phyloP scores from a whole-genome alignment of 1,140 invertebrate genomes.

The Semibalanus balanoides region DNA sequence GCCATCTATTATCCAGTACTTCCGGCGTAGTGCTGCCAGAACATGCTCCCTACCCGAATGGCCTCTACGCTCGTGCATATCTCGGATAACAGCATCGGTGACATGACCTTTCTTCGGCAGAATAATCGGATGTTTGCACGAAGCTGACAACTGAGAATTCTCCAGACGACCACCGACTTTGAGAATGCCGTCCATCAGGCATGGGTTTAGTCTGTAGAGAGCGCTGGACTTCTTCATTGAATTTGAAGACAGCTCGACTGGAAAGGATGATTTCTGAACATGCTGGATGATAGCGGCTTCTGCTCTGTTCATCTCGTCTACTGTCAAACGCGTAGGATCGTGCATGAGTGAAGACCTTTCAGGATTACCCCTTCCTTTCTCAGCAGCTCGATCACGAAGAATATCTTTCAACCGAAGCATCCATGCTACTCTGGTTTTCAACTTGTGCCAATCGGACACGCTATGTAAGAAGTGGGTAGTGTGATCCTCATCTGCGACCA shows the following conservation, averaged over 20 bases:
- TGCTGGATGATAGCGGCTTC: slow-evolving; percentile 3
- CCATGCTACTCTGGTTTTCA: slow-evolving; percentile 7
- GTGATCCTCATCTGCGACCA: neutral
- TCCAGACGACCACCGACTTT: slow-evolving; percentile 21
- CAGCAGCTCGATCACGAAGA: neutral
- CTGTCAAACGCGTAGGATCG: neutral
- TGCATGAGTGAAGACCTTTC: neutral
- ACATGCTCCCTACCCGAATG: slow-evolving; percentile 11
- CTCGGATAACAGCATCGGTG: slow-evolving; percentile 4
- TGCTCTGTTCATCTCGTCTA: slow-evolving; percentile 5
- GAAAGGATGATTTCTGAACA: too few species aligned
- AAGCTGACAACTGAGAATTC: slow-evolving; percentile 14
- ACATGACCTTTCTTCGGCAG: slow-evolving; percentile 16
- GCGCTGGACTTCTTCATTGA: neutral
- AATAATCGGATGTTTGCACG: slow-evolving; percentile 21
- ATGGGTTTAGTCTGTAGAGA: slow-evolving; percentile 6
- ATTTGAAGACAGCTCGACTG: neutral
- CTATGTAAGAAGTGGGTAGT: neutral
- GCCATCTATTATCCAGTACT: slow-evolving; percentile 14
- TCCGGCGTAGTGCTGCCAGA: slow-evolving; percentile 1
- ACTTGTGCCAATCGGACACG: neutral
- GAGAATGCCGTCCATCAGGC: slow-evolving; percentile 17
- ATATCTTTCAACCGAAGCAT: slow-evolving; percentile 1
- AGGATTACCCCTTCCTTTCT: too few species aligned
- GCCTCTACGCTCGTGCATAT: slow-evolving; percentile 9